Percentiles rank a stretch among this genome's conserved stretches.
phyloP scores from a whole-genome alignment of 2,113 vertebrate genomes.

The Antechinus flavipes region DNA sequence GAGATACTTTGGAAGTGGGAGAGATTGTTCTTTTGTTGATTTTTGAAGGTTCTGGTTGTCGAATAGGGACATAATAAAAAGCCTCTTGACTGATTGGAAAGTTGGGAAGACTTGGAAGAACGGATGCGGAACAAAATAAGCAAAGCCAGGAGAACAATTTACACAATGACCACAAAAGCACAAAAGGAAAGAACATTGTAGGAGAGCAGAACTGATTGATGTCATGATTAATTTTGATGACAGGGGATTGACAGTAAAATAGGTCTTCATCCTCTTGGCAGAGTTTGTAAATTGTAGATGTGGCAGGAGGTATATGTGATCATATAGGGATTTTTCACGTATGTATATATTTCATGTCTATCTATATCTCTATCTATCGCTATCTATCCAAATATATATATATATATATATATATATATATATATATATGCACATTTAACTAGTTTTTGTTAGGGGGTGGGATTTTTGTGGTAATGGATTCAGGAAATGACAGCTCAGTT shows the following conservation, averaged over 20 bases:
- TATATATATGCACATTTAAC: background rate
- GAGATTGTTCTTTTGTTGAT: conserved; percentile 59
- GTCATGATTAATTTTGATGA: background rate
- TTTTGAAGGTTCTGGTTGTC: conserved; percentile 34
- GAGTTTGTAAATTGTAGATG: background rate
- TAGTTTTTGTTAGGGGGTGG: background rate
- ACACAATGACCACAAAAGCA: background rate
- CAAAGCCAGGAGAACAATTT: background rate
- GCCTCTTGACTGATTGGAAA: background rate
- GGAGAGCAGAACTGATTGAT: background rate
- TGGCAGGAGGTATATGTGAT: background rate
- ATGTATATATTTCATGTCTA: too few relatives aligned
- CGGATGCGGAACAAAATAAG: background rate
- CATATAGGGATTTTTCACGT: background rate
- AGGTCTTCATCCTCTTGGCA: background rate
- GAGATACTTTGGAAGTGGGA: conserved; percentile 39
- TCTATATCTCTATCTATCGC: too few relatives aligned
- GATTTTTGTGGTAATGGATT: background rate
- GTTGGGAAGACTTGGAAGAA: background rate
- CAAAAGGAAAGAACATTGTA: background rate
- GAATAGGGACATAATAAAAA: too few relatives aligned
- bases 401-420: too few relatives aligned
- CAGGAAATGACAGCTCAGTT: background rate
- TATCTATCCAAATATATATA: too few relatives aligned
- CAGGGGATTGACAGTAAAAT: background rate